Base-by-base conservation (phyloP, 2,888 invertebrate genomes). In the Parnassius glacialis region DNA sequence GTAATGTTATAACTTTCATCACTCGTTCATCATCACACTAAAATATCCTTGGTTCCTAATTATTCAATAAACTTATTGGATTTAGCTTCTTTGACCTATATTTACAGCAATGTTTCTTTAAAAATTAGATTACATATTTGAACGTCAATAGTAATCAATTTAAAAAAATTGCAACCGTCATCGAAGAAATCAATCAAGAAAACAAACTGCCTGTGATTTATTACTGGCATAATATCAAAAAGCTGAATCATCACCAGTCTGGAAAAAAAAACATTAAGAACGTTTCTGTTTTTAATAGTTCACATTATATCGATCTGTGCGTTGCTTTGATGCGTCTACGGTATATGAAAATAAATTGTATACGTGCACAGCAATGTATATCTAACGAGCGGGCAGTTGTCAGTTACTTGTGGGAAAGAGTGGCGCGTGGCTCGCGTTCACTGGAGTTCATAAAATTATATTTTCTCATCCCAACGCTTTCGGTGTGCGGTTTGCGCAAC, bases 331-430 rank as follows among this genome's bases (percentile, higher is more conserved):
- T 84, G 83, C 83, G 83, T 78, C 75, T 70, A 73, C 72, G 72
- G 75, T 76, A 81, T 85, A 85, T 89, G 83, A 85, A 90, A 89
- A 89, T 86, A 87, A 87, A 83, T 85, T 82, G 81, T 87, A 84
- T 83, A 84, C 83, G 80, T 77, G 71, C 74, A 84, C 82, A 68
- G 72, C 69, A 82, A 83, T 82, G 84, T 84, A 75, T 78, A 83
- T 79, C 79, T 79, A 79, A 74, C 84, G 81, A 80, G 75, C 87
- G 84, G 81, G 84, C 90, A 87, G 90, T 90, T 86, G 88, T 87
- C 84, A 84, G 86, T 84, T 78, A 81, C 79, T 85, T 72, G 79
- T 78, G 84, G 78, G 75, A 75, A 80, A 76, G 83, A 81, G 82
- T 81, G 80, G 77, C 75, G 77, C 75, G 79, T 74, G 59, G 62